Conservation (phyloP, 1,140 invertebrate species). For the Hormaphis cornu region DNA sequence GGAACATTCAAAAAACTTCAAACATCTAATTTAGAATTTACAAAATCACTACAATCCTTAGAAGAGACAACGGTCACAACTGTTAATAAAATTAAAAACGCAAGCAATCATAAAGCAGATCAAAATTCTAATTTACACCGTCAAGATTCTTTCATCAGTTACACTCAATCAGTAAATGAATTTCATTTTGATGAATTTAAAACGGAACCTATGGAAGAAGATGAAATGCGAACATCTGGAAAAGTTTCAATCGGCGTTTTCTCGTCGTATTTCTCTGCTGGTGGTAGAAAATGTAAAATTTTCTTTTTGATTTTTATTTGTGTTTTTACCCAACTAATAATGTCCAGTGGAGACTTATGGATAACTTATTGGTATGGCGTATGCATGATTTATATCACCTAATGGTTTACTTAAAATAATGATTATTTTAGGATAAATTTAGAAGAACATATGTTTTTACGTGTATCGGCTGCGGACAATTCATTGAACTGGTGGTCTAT, state of each 20-base stretch:
- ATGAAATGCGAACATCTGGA: conserved; percentile 39
- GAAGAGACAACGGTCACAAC: conserved; percentile 41
- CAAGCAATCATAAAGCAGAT: neutral
- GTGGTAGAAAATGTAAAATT: conserved; percentile 53
- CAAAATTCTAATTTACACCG: conserved; percentile 33
- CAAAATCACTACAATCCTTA: conserved; percentile 44
- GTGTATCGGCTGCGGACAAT: neutral
- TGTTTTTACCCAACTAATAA: conserved; percentile 55
- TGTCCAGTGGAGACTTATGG: conserved; percentile 68
- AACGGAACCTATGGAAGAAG: conserved; percentile 34
- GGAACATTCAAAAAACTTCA: conserved; percentile 50
- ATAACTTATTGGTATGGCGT: conserved; percentile 63
- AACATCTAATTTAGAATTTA: conserved; percentile 48
- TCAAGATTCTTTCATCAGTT: conserved; percentile 37
- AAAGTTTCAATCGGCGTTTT: conserved; percentile 50
- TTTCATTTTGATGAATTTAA: neutral
- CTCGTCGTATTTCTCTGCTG: conserved; percentile 56
- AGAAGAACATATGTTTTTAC: conserved; percentile 40
- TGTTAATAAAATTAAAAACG: conserved; percentile 13
- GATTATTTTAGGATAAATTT: conserved; percentile 44
- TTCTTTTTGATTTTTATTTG: conserved; percentile 51
- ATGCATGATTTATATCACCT: conserved; percentile 35
- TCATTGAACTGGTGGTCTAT: neutral
- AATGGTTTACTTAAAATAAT: neutral
- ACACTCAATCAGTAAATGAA: conserved; percentile 36